Conservation (phyloP, 2,113 vertebrate species). For the Strix aluco region DNA sequence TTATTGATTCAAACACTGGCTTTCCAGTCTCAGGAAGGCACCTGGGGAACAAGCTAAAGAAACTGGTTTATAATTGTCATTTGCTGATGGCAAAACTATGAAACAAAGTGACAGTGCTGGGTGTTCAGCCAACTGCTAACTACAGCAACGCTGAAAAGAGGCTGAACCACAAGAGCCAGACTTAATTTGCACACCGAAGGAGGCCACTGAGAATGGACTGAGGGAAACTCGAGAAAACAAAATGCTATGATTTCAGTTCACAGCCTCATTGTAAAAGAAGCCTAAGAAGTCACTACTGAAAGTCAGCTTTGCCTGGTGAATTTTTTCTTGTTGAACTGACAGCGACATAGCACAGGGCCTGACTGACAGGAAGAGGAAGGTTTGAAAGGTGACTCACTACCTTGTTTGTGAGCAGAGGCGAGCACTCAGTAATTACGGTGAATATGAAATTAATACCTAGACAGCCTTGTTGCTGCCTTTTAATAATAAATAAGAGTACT, state of each 20-base stretch:
- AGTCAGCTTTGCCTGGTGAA: neutral
- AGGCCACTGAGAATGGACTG: neutral
- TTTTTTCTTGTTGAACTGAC: neutral
- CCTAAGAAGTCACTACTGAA: neutral
- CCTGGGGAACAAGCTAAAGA: neutral
- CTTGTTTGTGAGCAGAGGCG: neutral
- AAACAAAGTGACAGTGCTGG: neutral
- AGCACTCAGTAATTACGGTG: neutral
- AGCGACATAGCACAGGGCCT: neutral
- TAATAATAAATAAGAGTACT: slow-evolving; percentile 17
- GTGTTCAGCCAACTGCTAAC: slow-evolving; percentile 16
- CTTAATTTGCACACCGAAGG: neutral
- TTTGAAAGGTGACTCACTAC: neutral
- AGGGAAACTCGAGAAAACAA: neutral
- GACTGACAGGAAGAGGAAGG: neutral
- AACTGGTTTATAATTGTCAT: neutral
- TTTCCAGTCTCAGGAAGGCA: neutral
- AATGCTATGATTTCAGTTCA: neutral
- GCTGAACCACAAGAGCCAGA: slow-evolving; percentile 6
- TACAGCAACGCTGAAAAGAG: neutral
- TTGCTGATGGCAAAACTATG: neutral
- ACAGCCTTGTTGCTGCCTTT: neutral
- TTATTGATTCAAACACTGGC: neutral
- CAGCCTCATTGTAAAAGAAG: neutral
- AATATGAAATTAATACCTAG: slow-evolving; percentile 36